Evolutionary conservation across 2,888 invertebrate species (phyloP), one percentile per base, ranked within the genome.

Genomic region (Agonopterix alstromeriana): DNA sequence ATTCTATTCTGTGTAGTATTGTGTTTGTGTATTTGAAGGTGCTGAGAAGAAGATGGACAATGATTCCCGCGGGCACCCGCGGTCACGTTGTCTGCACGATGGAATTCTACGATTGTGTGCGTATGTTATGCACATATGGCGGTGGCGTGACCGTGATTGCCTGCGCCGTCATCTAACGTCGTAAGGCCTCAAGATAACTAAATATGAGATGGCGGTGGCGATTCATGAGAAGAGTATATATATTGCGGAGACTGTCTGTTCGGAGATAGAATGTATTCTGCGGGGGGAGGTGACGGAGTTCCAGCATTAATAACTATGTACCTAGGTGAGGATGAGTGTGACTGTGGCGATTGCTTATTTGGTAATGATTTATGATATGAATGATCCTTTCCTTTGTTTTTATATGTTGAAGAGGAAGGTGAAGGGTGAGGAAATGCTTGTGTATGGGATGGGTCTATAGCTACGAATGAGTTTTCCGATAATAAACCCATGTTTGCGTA

Each of bases 401-500:
- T 9, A 4, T 38, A 9, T n/a, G 38, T 3, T n/a, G 38, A n/a
- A 9, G 9, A 9, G 38, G 38, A 38, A 0, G 3, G 10, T 9
- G 38, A 38, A 38, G 3, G 2, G 38, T 38, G 38, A 3, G 38
- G 10, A 9, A 38, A 38, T 9, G n/a, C 38, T n/a, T 38, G 10
- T 9, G n/a, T 0, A 7, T 27, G 5, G 38, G 9, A n/a, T n/a
- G 38, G 38, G 10, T 9, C 38, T 38, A 42, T 35, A 46, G 27
- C 35, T 2, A 46, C 12, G 12, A 10, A 46, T 10, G 46, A 46
- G 10, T 46, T 14, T 42, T 46, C 35, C 17, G 42, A 42, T 3
- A 47, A 14, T 45, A 27, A 48, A 35, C 43, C 45, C 17, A 44
- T 17, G 48, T 52, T 48, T 14, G 42, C 48, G 12, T 52, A 50